These are phyloP conservation scores for Psephotus haematonotus DNA, from an alignment of 2,113 vertebrate species.

Conservation along the genomic window DNA sequence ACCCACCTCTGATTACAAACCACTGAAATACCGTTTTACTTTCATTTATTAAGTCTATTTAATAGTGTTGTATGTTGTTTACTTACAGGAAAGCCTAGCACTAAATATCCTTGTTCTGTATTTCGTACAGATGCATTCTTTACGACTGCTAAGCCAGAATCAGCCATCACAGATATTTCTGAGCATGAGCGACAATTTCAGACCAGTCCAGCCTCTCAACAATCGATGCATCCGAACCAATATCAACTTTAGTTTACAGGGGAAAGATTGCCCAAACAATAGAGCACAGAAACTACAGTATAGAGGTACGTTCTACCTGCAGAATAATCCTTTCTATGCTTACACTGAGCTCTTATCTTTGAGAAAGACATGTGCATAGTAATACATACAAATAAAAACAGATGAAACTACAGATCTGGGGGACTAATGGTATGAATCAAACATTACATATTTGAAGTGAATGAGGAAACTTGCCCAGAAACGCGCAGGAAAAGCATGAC, in stretches of 20 bases:
- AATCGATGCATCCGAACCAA: conserved; percentile 99
- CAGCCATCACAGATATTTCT: conserved; percentile 99
- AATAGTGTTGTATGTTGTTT: not conserved
- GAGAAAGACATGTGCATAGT: not conserved
- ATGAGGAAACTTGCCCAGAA: not conserved
- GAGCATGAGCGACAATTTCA: conserved; percentile 99
- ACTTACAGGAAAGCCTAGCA: not conserved
- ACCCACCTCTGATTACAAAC: not conserved
- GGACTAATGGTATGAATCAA: not conserved
- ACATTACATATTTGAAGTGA: not conserved
- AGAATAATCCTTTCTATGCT: not conserved
- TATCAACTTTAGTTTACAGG: conserved; percentile 99
- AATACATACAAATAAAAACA: not conserved
- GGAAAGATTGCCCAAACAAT: conserved; percentile 99
- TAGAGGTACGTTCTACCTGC: conserved; percentile 81
- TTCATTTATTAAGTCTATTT: not conserved
- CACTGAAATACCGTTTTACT: not conserved
- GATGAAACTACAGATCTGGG: not conserved
- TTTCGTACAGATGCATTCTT: conserved; percentile 91
- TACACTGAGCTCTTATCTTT: not conserved
- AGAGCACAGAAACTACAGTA: conserved; percentile 98
- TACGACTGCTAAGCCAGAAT: conserved; percentile 98
- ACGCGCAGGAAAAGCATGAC: not conserved
- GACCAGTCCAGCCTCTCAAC: conserved; percentile 95
- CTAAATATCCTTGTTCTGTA: not conserved